Conservation (phyloP, 2,113 vertebrate species). For the Bagarius yarrelli region DNA sequence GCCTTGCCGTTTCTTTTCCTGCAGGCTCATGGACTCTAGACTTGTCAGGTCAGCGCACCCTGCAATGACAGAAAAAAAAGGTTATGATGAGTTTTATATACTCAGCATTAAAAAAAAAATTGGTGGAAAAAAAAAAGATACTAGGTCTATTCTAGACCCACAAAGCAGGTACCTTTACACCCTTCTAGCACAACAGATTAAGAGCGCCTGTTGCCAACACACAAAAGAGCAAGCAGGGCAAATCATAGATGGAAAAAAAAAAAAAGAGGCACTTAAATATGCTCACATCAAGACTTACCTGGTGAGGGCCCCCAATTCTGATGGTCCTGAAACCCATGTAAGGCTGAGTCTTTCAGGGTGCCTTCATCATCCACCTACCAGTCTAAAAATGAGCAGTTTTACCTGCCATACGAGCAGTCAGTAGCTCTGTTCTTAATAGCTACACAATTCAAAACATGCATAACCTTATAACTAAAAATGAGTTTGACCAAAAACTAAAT, state of each 20-base stretch:
- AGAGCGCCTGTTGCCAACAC: conserved; percentile 30
- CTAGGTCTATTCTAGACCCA: background rate
- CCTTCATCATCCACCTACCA: conserved; percentile 59
- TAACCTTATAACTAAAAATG: conserved; percentile 53
- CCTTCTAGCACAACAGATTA: background rate
- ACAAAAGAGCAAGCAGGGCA: conserved; percentile 33
- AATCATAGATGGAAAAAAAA: background rate
- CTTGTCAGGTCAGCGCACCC: conserved; percentile 89
- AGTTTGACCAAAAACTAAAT: conserved; percentile 66
- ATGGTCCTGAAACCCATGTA: conserved; percentile 37
- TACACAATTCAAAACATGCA: conserved; percentile 24
- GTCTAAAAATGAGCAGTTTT: conserved; percentile 67
- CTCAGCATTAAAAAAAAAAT: background rate
- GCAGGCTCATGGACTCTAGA: conserved; percentile 84
- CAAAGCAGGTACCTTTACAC: conserved; percentile 1
- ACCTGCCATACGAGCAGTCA: conserved; percentile 51
- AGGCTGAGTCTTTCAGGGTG: conserved; percentile 26
- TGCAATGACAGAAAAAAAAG: conserved; percentile 54
- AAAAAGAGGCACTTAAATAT: conserved; percentile 25
- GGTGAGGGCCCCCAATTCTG: conserved; percentile 31
- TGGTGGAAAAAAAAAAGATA: too few relatives aligned
- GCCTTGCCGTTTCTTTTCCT: conserved; percentile 92
- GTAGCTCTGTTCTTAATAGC: conserved; percentile 6
- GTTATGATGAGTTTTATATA: background rate
- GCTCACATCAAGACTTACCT: conserved; percentile 59